Base-by-base conservation (phyloP, 2,888 invertebrate genomes). In the Erebia aethiops region DNA sequence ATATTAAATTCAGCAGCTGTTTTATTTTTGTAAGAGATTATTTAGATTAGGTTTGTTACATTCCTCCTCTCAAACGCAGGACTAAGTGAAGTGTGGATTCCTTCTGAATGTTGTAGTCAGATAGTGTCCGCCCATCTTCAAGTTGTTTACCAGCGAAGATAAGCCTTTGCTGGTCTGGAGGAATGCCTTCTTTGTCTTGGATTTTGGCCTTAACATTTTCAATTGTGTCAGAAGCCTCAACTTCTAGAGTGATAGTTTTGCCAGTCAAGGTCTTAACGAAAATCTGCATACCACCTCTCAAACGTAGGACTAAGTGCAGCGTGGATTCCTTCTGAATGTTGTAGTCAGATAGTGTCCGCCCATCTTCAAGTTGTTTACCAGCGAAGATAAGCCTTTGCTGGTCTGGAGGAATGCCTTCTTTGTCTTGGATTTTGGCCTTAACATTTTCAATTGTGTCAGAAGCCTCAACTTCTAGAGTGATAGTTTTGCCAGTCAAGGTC, bases 61-160 rank as follows among this genome's bases (percentile, higher is more conserved):
- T 11, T 60, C 60, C 60, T 16, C 60, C 60, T 60, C 60, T 60
- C 16, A 60, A 60, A 43, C 60, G 41, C n/a, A 60, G 16, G 3
- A 60, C 60, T 16, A 60, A 16, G 16, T 60, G 60, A n/a, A 56
- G 21, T 0, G 56, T 56, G 10, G 56, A 56, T 9, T 56, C 56
- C 56, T 56, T 56, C 10, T 56, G 56, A 56, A 56, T 56, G 18
- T 56, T 56, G 18, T 56, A 56, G 56, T 56, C 56, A 0, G 56
- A 56, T 11, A 56, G 18, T 13, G 56, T 56, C 21, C 56, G 56
- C 1, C 56, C 56, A 56, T 56, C 56, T 56, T 56, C 56, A 2
- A 56, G 56, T 11, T 56, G 56, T 11, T 56, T 56, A 11, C 56
- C 56, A 21, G 56, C 56, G 1, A 56, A 56, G 11, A 56, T 56